These are phyloP conservation scores for Phenganax marumi DNA, from an alignment of 92 coral and sea anemone species.

Conservation along the genomic window DNA sequence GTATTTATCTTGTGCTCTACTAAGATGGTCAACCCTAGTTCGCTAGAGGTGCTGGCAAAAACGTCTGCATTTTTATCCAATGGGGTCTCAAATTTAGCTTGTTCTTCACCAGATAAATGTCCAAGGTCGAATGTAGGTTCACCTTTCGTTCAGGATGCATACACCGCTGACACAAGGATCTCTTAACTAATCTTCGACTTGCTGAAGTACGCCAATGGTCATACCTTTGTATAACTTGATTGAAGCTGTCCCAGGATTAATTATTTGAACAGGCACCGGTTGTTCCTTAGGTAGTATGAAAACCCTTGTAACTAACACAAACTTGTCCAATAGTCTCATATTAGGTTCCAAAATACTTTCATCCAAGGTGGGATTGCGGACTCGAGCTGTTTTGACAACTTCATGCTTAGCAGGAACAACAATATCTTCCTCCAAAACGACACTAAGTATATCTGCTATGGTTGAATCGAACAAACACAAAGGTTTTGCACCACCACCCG, in stretches of 20 bases:
- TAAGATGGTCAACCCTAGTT: too few relatives aligned
- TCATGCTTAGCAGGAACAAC: neutral
- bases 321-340: neutral
- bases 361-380: conserved; percentile 1
- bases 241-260: neutral
- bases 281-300: neutral
- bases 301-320: neutral
- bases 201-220: neutral
- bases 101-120: neutral
- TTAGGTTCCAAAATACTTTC: conserved; percentile 1
- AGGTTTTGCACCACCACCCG: neutral
- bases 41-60: neutral
- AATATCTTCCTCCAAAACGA: neutral
- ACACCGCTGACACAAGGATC: too few relatives aligned
- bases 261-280: neutral
- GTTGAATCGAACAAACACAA: neutral
- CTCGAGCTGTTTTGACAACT: neutral
- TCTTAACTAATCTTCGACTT: neutral
- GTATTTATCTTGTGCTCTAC: too few relatives aligned
- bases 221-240: conserved; percentile 3
- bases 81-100: neutral
- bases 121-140: neutral
- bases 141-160: neutral
- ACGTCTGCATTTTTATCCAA: neutral
- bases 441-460: neutral